phyloP scores from a whole-genome alignment of 2,888 invertebrate genomes.

The Ptilodon capucinus region DNA sequence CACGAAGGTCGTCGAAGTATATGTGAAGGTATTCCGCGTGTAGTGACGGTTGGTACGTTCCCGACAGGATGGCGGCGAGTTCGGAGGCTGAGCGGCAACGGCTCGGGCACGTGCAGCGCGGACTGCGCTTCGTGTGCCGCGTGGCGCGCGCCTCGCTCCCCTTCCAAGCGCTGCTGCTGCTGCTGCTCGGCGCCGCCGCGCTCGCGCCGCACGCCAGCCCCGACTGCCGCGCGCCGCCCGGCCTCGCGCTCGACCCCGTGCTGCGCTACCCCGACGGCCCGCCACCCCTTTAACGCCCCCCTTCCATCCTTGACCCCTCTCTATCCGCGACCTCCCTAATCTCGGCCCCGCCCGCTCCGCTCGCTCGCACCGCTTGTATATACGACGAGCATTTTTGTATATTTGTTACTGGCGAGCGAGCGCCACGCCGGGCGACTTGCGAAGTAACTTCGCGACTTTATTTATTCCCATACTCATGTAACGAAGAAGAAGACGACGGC shows the following conservation, averaged over 20 bases:
- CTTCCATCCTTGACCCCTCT: too few relatives aligned
- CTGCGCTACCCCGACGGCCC: conserved; percentile 96
- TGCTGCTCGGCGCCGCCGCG: conserved; percentile 96
- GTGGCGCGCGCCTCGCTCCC: conserved; percentile 96
- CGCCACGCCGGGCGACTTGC: too few relatives aligned
- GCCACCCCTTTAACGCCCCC: conserved; percentile 86
- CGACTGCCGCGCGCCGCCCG: conserved; percentile 88
- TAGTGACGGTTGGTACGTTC: neutral
- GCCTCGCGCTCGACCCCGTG: conserved; percentile 93
- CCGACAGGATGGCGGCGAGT: conserved; percentile 53
- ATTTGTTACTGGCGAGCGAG: conserved; percentile 60
- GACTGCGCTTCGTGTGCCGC: conserved; percentile 93
- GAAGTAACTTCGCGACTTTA: too few relatives aligned
- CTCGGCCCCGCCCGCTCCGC: conserved; percentile 2
- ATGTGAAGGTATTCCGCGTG: neutral
- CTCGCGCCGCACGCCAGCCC: conserved; percentile 94
- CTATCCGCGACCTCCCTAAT: neutral
- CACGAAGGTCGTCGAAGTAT: too few relatives aligned
- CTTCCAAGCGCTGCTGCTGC: conserved; percentile 96
- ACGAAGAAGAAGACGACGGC: conserved; percentile 44
- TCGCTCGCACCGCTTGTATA: conserved; percentile 39
- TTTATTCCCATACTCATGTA: neutral
- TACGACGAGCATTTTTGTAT: conserved; percentile 60
- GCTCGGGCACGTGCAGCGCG: conserved; percentile 81
- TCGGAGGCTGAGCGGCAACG: conserved; percentile 53